These are phyloP conservation scores for Mesembrinibis cayennensis DNA, from an alignment of 2,113 vertebrate species.

Conservation along the genomic window DNA sequence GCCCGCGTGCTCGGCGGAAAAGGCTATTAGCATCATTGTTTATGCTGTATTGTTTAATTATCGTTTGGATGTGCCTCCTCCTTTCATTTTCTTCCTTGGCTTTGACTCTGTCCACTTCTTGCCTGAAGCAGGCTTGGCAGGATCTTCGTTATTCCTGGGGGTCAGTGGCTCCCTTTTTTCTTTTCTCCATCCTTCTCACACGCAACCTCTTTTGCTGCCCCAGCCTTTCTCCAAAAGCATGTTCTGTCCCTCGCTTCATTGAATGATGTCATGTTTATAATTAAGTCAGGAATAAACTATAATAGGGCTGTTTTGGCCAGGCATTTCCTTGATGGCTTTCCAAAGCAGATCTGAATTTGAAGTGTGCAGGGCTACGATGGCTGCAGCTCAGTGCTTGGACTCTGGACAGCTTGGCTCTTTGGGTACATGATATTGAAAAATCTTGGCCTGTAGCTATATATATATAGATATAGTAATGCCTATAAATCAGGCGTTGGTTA, in stretches of 20 bases:
- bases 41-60: not conserved
- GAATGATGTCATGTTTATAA: not conserved
- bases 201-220: not conserved
- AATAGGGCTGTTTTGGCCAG: not conserved
- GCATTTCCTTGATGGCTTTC: not conserved
- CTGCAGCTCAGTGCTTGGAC: not conserved
- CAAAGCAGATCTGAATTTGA: not conserved
- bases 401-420: not conserved
- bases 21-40: not conserved
- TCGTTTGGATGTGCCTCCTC: not conserved
- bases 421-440: not conserved
- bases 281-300: not conserved
- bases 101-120: not conserved
- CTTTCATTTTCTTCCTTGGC: not conserved
- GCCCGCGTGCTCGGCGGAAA: not conserved
- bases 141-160: not conserved
- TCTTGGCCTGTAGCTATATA: not conserved
- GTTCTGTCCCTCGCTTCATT: not conserved
- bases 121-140: not conserved
- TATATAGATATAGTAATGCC: no score
- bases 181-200: not conserved
- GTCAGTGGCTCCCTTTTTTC: not conserved
- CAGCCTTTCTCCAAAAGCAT: not conserved
- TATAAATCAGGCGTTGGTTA: no score
- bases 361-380: not conserved